These are phyloP conservation scores for Pagrus major DNA, from an alignment of 2,113 vertebrate species.

Conservation along the genomic window DNA sequence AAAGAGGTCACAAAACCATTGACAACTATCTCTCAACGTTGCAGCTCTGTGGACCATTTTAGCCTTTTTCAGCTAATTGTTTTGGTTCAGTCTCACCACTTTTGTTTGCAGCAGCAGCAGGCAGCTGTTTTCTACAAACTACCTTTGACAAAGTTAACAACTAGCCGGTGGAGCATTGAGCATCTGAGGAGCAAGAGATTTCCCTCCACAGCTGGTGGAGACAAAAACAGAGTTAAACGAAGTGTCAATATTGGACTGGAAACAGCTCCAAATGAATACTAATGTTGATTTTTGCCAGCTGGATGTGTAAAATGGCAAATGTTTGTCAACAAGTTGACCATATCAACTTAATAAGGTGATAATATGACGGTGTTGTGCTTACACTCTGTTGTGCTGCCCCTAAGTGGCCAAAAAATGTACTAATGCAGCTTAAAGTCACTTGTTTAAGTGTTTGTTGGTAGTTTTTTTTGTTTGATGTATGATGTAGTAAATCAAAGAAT, in stretches of 20 bases:
- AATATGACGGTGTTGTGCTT: not conserved
- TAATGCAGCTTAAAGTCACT: too few relatives aligned
- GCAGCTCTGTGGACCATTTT: not conserved
- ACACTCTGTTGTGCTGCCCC: not conserved
- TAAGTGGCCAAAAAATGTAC: not conserved
- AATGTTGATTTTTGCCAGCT: too few relatives aligned
- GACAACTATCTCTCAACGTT: not conserved
- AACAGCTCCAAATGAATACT: not conserved
- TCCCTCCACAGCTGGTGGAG: not conserved
- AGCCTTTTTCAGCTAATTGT: constrained; percentile 13
- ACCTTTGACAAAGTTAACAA: not conserved
- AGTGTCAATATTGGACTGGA: not conserved
- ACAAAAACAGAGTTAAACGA: not conserved
- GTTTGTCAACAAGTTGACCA: not conserved
- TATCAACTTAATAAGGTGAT: not conserved
- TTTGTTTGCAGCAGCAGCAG: not conserved
- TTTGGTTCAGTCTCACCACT: not conserved
- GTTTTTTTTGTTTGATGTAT: not conserved
- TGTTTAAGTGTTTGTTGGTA: too few relatives aligned
- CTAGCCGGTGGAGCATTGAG: too few relatives aligned
- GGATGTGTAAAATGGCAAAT: not conserved
- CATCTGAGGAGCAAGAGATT: too few relatives aligned
- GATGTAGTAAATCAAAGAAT: too few relatives aligned
- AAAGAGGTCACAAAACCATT: not conserved
- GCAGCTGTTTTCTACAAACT: not conserved